Percentiles rank a stretch among this genome's conserved stretches.
phyloP scores from a whole-genome alignment of 2,888 invertebrate species.

The Dolichomitus sp. region DNA sequence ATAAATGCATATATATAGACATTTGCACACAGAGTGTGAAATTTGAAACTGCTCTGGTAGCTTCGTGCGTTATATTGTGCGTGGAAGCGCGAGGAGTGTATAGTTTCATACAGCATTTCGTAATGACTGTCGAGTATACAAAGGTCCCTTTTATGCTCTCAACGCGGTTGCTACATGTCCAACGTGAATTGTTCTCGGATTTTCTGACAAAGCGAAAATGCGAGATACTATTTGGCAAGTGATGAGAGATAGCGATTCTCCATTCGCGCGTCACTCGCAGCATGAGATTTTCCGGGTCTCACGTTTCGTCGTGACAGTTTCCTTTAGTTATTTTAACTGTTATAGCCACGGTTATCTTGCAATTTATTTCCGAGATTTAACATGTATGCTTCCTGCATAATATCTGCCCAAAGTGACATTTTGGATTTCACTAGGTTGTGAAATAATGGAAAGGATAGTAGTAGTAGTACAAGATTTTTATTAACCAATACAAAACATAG shows the following conservation, averaged over 20 bases:
- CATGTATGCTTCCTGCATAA: neutral
- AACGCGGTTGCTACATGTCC: neutral
- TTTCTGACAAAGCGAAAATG: conserved; percentile 24
- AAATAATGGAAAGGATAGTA: too few species aligned
- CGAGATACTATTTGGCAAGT: neutral
- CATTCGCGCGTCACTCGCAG: neutral
- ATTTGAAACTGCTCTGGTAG: conserved; percentile 44
- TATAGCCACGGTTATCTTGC: neutral
- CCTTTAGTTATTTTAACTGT: neutral
- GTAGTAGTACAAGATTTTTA: too few species aligned
- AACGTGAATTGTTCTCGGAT: conserved; percentile 10
- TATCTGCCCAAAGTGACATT: too few species aligned
- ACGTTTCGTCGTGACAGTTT: neutral
- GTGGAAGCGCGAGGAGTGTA: conserved; percentile 27
- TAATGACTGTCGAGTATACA: conserved; percentile 56
- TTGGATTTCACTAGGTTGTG: too few species aligned
- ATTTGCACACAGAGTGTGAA: conserved; percentile 37
- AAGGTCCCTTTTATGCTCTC: conserved; percentile 41
- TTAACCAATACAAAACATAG: too few species aligned
- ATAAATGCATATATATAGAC: conserved; percentile 23
- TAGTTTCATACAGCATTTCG: conserved; percentile 44
- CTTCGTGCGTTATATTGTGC: conserved; percentile 49
- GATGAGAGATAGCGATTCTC: conserved; percentile 8
- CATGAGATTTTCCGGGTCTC: neutral
- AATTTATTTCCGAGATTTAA: neutral